Base-by-base conservation (phyloP, 2,888 invertebrate genomes). In the Campoplex capitator region DNA sequence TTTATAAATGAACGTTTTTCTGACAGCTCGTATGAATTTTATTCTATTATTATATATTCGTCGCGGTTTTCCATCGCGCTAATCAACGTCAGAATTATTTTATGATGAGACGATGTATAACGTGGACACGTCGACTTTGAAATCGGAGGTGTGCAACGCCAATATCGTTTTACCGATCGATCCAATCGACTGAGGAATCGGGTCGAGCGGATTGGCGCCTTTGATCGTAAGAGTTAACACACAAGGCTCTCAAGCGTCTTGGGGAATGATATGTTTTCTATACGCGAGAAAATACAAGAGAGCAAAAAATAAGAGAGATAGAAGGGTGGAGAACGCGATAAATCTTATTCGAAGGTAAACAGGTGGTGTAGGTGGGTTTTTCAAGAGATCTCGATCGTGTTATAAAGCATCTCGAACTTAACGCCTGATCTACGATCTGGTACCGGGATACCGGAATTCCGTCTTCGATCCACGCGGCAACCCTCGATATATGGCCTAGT, bases 271-370 rank as follows among this genome's bases (percentile, higher is more conserved):
- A 45, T 45, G 42, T 13, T 38, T 38, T 13, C 45, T 45, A 45
- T 45, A 45, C 45, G 13, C 45, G 45, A 45, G 28, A 48, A 28
- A 48, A 70, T 6, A 48, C 45, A 48, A 45, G 38, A 68, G 68
- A 68, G 42, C 13, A 45, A 68, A 45, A 68, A 45, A 68, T 45
- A 45, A 45, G 45, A 42, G 45, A 70, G 28, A 45, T 13, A 28
- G 70, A 70, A 62, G 62, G 45, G 70, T 9, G 54, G 68, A 62
- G 71, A 54, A 71, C 73, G 85, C 81, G 78, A 88, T 84, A 86
- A 84, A 88, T 84, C 75, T 85, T 8, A 35, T 70, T 81, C 80
- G 85, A 87, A 87, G 87, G 84, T 87, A 79, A 87, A 87, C 87
- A 87, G 82, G 87, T 84, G 87, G 70, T 76, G 87, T 83, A 82